A percentile compares a stretch with the other conserved stretches of the same genome.
phyloP scores from a whole-genome alignment of 1,140 invertebrate genomes.

The Cryptotermes secundus region DNA sequence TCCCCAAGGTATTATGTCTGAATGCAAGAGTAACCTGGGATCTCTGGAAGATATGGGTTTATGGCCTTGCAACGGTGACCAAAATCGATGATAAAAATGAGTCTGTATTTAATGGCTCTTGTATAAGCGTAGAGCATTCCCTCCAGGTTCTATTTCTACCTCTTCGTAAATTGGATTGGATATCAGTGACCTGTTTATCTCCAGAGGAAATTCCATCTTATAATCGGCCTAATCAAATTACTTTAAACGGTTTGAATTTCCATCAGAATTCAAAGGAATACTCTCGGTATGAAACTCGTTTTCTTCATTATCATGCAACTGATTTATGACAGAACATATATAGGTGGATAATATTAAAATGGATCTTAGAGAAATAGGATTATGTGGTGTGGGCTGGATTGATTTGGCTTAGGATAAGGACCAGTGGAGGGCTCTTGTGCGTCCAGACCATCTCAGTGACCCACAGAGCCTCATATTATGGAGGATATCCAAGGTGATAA shows the following conservation, averaged over 20 bases:
- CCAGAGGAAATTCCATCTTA: neutral
- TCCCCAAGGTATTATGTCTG: neutral
- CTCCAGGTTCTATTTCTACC: neutral
- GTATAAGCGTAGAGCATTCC: neutral
- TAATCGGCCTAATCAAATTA: neutral
- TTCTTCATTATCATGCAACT: too few species aligned
- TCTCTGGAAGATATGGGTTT: neutral
- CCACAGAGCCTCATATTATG: too few species aligned
- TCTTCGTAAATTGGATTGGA: neutral
- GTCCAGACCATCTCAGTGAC: too few species aligned
- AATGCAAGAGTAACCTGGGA: neutral
- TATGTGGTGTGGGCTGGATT: too few species aligned
- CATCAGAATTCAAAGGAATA: neutral
- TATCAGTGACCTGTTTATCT: neutral
- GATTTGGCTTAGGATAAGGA: too few species aligned
- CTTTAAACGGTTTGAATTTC: neutral
- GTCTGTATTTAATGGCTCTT: neutral
- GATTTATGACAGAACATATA: too few species aligned
- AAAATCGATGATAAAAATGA: neutral
- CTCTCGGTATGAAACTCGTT: neutral
- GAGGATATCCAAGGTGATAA: too few species aligned
- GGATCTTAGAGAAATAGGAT: too few species aligned
- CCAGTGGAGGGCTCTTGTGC: too few species aligned
- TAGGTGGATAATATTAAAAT: too few species aligned
- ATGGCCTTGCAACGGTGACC: slow-evolving; percentile 2